These are phyloP conservation scores for Sycobia sp. DNA, from an alignment of 1,140 invertebrate species.

Conservation along the genomic window DNA sequence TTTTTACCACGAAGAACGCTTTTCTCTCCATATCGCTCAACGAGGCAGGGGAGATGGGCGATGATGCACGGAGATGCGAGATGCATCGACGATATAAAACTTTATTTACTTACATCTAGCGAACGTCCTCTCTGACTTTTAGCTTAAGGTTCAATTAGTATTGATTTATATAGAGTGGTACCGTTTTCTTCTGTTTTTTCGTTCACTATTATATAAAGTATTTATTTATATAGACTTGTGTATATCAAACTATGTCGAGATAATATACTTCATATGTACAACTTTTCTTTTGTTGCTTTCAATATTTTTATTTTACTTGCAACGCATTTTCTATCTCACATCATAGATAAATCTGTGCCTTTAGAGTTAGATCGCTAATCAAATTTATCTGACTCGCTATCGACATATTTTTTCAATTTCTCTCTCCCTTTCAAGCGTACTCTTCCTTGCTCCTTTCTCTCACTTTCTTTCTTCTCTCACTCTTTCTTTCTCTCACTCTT, in stretches of 20 bases:
- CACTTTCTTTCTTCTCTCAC: too few relatives aligned
- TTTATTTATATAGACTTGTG: slow-evolving; percentile 59
- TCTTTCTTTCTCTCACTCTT: too few relatives aligned
- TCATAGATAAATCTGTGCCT: slow-evolving; percentile 43
- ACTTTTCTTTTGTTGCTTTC: slow-evolving; percentile 38
- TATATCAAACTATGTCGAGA: slow-evolving; percentile 59
- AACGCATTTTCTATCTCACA: slow-evolving; percentile 31
- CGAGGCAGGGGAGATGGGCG: slow-evolving; percentile 43
- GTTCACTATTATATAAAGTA: slow-evolving; percentile 56
- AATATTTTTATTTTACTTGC: slow-evolving; percentile 35
- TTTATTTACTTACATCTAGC: slow-evolving; percentile 55
- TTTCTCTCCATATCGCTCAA: slow-evolving; percentile 29
- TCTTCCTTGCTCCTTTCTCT: too few relatives aligned
- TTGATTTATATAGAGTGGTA: slow-evolving; percentile 53
- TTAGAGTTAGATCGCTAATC: slow-evolving; percentile 36
- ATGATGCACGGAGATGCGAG: slow-evolving; percentile 47
- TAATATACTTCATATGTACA: slow-evolving; percentile 58
- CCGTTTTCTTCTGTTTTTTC: slow-evolving; percentile 46
- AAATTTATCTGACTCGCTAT: slow-evolving; percentile 36
- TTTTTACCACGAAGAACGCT: slow-evolving; percentile 35
- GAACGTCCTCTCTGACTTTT: slow-evolving; percentile 49
- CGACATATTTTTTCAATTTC: slow-evolving; percentile 27
- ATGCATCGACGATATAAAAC: slow-evolving; percentile 60
- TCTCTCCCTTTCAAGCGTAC: slow-evolving; percentile 38
- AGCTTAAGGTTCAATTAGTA: slow-evolving; percentile 42